These are phyloP conservation scores for Hippolais icterina DNA, from an alignment of 2,113 vertebrate species.

Conservation along the genomic window DNA sequence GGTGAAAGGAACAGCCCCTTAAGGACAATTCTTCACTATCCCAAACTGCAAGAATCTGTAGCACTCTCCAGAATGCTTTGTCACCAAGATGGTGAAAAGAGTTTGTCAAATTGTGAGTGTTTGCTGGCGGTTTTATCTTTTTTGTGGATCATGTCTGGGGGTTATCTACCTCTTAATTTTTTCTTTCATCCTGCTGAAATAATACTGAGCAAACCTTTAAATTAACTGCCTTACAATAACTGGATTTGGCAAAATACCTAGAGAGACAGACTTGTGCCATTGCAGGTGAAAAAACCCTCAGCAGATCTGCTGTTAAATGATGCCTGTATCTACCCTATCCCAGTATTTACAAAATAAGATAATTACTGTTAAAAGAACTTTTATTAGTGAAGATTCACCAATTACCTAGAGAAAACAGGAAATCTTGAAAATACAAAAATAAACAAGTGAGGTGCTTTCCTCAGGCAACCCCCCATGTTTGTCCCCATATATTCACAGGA, in stretches of 20 bases:
- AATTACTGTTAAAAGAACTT: not conserved
- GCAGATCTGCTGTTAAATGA: not conserved
- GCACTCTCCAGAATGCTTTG: not conserved
- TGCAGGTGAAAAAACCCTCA: fast-evolving
- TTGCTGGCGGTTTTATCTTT: not conserved
- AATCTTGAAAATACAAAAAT: not conserved
- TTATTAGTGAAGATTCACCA: not conserved
- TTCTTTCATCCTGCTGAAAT: not conserved
- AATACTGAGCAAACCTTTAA: not conserved
- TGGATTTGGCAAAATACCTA: not conserved
- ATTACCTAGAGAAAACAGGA: not conserved
- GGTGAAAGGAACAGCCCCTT: not conserved
- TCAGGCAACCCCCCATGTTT: not conserved
- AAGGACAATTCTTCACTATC: not conserved
- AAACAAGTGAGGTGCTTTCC: not conserved
- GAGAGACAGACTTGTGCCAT: not conserved
- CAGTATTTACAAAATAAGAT: not conserved
- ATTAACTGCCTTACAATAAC: not conserved
- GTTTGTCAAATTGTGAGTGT: not conserved
- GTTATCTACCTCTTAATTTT: not conserved
- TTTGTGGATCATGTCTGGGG: not conserved
- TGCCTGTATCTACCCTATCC: not conserved
- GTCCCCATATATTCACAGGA: not conserved
- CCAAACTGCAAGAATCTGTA: not conserved
- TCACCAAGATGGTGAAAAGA: not conserved